phyloP scores from a whole-genome alignment of 2,888 invertebrate genomes.

The Pyrrhosoma nymphula region DNA sequence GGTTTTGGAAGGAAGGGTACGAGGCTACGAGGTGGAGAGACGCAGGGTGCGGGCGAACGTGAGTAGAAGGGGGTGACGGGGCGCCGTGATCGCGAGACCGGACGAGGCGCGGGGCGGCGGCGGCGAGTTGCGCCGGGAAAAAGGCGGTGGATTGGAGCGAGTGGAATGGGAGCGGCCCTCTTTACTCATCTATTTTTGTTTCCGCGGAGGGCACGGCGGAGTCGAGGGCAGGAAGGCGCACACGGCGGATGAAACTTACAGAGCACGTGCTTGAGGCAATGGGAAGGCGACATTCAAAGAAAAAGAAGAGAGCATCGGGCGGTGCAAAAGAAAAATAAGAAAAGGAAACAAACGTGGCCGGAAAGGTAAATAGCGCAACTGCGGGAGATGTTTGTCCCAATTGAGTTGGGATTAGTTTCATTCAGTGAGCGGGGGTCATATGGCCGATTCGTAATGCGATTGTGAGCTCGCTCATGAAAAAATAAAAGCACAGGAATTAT shows the following conservation, averaged over 20 bases:
- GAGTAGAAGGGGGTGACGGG: background rate
- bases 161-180: background rate
- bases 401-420: conserved; percentile 38
- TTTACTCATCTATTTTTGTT: background rate
- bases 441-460: conserved; percentile 2
- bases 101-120: background rate
- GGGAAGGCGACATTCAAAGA: conserved; percentile 32
- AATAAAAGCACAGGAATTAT: background rate
- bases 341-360: conserved; percentile 15
- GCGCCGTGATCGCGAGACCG: background rate
- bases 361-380: conserved; percentile 41
- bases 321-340: background rate
- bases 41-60: too few species aligned
- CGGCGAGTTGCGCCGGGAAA: too few species aligned
- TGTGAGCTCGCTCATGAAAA: background rate
- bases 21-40: too few species aligned
- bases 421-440: background rate
- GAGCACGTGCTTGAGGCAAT: conserved; percentile 52
- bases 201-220: background rate
- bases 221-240: background rate
- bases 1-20: too few species aligned
- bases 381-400: conserved; percentile 43
- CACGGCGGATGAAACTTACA: conserved; percentile 23
- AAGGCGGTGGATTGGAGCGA: background rate
- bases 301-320: conserved; percentile 17